Conservation (phyloP, 2,113 vertebrate genomes). For the Elaphurus davidianus region DNA sequence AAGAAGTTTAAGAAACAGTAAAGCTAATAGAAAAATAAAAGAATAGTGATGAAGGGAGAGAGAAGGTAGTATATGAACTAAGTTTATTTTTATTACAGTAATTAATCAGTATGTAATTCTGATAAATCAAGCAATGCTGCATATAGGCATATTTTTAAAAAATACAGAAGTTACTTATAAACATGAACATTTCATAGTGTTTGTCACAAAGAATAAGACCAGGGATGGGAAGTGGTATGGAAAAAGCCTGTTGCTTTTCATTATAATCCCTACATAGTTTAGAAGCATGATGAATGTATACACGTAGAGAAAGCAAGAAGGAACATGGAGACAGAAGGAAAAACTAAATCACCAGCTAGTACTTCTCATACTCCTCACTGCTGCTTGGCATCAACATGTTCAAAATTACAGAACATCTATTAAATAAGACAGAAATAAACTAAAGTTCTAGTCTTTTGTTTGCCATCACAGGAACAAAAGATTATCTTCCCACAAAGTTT, state of each 20-base stretch:
- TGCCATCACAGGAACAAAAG: not conserved
- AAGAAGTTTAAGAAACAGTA: conserved; percentile 16
- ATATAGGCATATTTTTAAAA: not conserved
- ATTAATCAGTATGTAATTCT: not conserved
- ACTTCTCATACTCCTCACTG: not conserved
- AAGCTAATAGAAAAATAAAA: not conserved
- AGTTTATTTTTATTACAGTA: not conserved
- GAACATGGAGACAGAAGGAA: not conserved
- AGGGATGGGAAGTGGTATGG: not conserved
- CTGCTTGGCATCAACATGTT: not conserved
- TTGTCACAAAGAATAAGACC: not conserved
- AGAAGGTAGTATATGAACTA: not conserved
- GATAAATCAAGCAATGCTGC: not conserved
- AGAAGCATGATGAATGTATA: not conserved
- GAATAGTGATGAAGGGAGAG: not conserved
- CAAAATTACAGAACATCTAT: not conserved
- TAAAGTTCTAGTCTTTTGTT: not conserved
- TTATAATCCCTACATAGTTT: not conserved
- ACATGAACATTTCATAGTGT: not conserved
- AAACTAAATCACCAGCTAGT: not conserved
- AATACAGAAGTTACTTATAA: not conserved
- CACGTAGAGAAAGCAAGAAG: not conserved
- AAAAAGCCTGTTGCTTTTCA: not conserved
- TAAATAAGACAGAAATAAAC: not conserved
- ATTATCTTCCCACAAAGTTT: not conserved